These are phyloP conservation scores for Aspidapion aeneum DNA, from an alignment of 2,888 invertebrate species.

Conservation along the genomic window DNA sequence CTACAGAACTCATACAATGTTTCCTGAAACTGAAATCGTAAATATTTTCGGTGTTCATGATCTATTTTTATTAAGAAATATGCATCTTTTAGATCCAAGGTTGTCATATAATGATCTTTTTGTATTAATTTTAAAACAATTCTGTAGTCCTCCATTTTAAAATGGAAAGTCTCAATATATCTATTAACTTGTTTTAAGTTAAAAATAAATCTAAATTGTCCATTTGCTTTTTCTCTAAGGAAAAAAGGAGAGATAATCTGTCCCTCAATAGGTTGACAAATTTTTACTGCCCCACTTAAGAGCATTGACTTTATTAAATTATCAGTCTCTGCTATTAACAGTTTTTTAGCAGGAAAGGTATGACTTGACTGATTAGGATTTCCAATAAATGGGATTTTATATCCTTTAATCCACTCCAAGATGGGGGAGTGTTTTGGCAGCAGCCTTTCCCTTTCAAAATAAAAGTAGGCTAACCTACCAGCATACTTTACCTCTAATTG, in stretches of 20 bases:
- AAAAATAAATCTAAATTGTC: slow-evolving; percentile 26
- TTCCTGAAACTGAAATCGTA: not conserved
- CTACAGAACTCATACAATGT: not conserved
- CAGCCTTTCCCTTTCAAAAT: not conserved
- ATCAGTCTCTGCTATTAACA: not conserved
- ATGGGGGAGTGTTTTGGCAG: not conserved
- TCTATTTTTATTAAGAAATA: not conserved
- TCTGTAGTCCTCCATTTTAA: slow-evolving; percentile 32
- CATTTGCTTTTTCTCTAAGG: slow-evolving; percentile 25
- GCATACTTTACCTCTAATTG: not conserved
- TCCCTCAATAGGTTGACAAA: not conserved
- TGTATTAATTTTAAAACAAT: slow-evolving; percentile 26
- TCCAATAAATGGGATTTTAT: not conserved
- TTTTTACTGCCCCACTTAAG: not conserved
- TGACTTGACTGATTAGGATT: not conserved
- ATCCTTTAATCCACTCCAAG: not conserved
- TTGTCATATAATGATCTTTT: slow-evolving; percentile 14
- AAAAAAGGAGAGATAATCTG: slow-evolving; percentile 28
- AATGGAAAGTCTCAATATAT: slow-evolving; percentile 28
- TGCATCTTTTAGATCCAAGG: not conserved
- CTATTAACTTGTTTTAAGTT: slow-evolving; percentile 28
- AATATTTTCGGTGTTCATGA: not conserved
- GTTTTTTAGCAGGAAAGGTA: not conserved
- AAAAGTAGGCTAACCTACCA: not conserved
- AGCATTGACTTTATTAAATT: not conserved